Base-by-base conservation (phyloP, 1,140 invertebrate species). In the Tetranychus urticae region DNA sequence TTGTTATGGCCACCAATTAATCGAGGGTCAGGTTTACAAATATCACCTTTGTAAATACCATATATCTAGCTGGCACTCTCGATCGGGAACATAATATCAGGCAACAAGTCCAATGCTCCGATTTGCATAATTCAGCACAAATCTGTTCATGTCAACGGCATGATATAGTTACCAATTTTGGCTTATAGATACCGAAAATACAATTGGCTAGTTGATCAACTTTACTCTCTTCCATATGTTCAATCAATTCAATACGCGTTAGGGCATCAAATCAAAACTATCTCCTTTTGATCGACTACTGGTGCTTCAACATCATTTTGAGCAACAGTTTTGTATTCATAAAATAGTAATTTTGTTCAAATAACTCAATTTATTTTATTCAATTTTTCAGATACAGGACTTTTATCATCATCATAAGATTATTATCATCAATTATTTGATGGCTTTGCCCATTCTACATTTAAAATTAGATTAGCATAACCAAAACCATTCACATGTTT, bases 391-490 rank as follows among this genome's bases (percentile, higher is more conserved):
- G 23, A 23, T 23, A 23, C 23, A 23, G 23, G 23, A 23, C 23
- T 23, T 23, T 23, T 23, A 23, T 23, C 23, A 23, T 23, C 23
- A 23, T 23, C 23, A 23, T 23, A 23, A 23, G 23, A 23, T 23
- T 23, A 23, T 23, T 23, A 23, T 23, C 23, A 23, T 23, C 23
- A 23, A n/a, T 57, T 57, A 57, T 34, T 42, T 7, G 61, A 64
- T 46, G 63, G 63, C 54, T 96, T 97, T 2, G 96, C 97, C 94
- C 94, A 98, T 77, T 98, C 94, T 31, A 97, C 96, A 74, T 82
- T 92, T 12, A 98, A 75, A 71, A 98, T 98, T 59, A 98, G 79
- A 78, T 98, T 91, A 76, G 97, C 92, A 73, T 97, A 97, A 63
- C 93, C 92, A 74, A 88, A 85, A 2, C 92, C 93, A 72, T 97